phyloP scores from a whole-genome alignment of 2,888 invertebrate species.

The Sinopyrophorus schimmeli region DNA sequence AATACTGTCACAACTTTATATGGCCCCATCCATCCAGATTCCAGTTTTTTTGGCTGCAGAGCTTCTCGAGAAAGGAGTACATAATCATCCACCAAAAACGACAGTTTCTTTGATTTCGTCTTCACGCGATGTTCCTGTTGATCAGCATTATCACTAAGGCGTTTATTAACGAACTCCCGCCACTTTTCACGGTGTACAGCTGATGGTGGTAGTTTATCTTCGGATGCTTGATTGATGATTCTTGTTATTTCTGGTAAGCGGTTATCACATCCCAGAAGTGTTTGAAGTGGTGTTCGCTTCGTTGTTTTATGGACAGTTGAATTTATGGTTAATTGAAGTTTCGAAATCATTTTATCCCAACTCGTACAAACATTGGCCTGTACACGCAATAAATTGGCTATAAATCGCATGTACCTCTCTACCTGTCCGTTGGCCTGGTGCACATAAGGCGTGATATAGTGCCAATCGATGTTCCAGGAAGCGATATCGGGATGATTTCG shows the following conservation, averaged over 20 bases:
- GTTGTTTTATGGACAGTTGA: constrained; percentile 1
- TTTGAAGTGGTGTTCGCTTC: not conserved
- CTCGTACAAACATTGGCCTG: not conserved
- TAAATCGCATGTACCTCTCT: not conserved
- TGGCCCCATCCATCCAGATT: too few relatives aligned
- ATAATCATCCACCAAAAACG: not conserved
- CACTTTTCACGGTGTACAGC: too few relatives aligned
- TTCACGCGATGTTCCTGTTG: not conserved
- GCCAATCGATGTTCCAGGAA: not conserved
- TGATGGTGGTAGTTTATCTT: too few relatives aligned
- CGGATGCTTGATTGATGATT: constrained; percentile 2
- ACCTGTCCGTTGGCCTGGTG: constrained; percentile 3
- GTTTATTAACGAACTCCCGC: constrained; percentile 1
- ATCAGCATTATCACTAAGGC: not conserved
- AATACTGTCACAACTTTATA: not conserved
- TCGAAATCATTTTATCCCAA: not conserved
- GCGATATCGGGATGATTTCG: constrained; percentile 2
- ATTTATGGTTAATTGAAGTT: not conserved
- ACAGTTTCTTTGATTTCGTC: not conserved
- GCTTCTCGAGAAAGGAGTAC: not conserved
- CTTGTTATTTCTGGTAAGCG: not conserved
- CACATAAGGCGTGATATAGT: not conserved
- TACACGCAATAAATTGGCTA: not conserved
- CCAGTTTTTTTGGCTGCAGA: too few relatives aligned
- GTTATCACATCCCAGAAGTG: not conserved